Base-by-base conservation (phyloP, 2,113 vertebrate species). In the Scomber scombrus region DNA sequence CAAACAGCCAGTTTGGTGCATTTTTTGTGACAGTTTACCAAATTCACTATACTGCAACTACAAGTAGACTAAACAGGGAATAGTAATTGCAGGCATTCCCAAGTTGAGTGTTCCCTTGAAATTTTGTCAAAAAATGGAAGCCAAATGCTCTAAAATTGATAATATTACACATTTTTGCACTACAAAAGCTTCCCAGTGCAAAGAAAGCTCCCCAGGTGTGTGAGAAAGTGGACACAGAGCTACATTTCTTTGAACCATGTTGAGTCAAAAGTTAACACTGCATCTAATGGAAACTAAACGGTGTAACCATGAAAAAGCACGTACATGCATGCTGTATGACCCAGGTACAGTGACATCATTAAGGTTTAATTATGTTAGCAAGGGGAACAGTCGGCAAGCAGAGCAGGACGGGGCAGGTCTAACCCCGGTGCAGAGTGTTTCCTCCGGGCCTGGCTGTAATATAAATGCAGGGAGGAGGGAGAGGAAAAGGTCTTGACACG, bases 401-500 rank as follows among this genome's bases (percentile, higher is more conserved):
- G 62, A 56, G 47, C 19, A 66, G 72, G 50, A 56, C 31, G 40
- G 87, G 83, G 70, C 2, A 45, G 21, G 60, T 82, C 89, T 95
- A 90, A 95, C 94, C 95, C 94, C 75, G 86, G 60, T 61, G 88
- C 66, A 13, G 94, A 89, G 56, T 81, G 87, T 26, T 94, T 95
- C 93, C 86, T 94, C 81, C 88, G 86, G 76, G 89, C 74, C 51
- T 94, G 94, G 89, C 91, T 94, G 93, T 94, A 94, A 95, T 93
- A 95, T 74, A 92, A 94, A 82, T 93, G 93, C 84, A 95, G 88
- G 34, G 94, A 94, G 34, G 94, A 94, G 45, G 95, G 93, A 89
- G 95, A 94, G 57, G 94, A 95, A 93, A 94, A 93, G 84, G 86
- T 93, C 94, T 94, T 95, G 93, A 54, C 68, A 74, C 88, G 93